phyloP scores from a whole-genome alignment of 2,888 invertebrate genomes.

The Parelbella ahira region DNA sequence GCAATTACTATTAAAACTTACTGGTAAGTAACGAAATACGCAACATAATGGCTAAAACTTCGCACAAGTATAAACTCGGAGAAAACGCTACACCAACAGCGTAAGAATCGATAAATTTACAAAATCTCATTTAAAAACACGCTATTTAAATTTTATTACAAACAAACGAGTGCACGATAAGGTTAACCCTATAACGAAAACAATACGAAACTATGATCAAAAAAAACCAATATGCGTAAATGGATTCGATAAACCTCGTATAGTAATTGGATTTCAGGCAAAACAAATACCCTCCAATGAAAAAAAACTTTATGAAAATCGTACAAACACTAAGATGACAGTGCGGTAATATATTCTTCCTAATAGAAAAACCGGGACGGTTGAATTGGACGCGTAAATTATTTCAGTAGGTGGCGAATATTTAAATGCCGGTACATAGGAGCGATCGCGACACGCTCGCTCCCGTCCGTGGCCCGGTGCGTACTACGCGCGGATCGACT shows the following conservation, averaged over 20 bases:
- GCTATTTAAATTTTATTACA: slow-evolving; percentile 27
- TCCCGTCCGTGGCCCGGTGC: slow-evolving; percentile 49
- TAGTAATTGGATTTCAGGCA: slow-evolving; percentile 13
- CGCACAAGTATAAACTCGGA: slow-evolving; percentile 24
- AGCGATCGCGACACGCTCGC: slow-evolving; percentile 44
- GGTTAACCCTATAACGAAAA: slow-evolving; percentile 10
- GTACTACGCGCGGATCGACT: slow-evolving; percentile 60
- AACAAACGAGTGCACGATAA: slow-evolving; percentile 7
- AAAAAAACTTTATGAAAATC: slow-evolving; percentile 10
- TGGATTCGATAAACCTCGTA: slow-evolving; percentile 9
- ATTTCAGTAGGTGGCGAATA: slow-evolving; percentile 45
- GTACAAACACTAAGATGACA: slow-evolving; percentile 37
- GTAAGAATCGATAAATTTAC: slow-evolving; percentile 45
- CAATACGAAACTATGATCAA: slow-evolving; percentile 32
- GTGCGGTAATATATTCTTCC: slow-evolving; percentile 30
- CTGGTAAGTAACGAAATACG: slow-evolving; percentile 4
- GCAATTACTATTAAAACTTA: no score
- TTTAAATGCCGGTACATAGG: slow-evolving; percentile 46
- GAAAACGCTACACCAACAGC: slow-evolving; percentile 25
- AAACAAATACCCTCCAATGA: not conserved
- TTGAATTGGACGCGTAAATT: slow-evolving; percentile 53
- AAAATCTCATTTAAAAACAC: slow-evolving; percentile 46
- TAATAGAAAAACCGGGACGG: slow-evolving; percentile 57
- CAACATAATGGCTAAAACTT: slow-evolving; percentile 18
- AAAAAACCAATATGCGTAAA: slow-evolving; percentile 32